A percentile compares a stretch with the other conserved stretches of the same genome.
phyloP scores from a whole-genome alignment of 2,797 vertebrate genomes.

The Sylvia borin region DNA sequence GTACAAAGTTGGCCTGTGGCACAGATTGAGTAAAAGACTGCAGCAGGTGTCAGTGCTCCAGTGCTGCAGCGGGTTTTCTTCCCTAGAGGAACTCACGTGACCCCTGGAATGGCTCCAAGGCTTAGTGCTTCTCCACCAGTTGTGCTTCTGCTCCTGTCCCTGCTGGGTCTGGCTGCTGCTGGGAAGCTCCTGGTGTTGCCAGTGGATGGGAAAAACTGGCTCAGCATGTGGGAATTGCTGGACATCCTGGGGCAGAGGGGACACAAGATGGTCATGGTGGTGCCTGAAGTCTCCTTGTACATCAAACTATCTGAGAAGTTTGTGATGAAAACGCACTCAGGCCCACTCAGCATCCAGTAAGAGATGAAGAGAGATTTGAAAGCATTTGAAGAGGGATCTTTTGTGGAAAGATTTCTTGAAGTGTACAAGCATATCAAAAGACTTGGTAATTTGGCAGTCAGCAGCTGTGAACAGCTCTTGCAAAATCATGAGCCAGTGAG shows the following conservation, averaged over 20 bases:
- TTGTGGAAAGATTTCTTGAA: not conserved
- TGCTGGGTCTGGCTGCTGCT: not conserved
- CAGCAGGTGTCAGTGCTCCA: fast-evolving
- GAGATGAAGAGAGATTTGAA: fast-evolving
- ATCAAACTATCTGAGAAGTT: constrained; percentile 71
- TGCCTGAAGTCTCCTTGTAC: constrained; percentile 71
- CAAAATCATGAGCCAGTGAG: not conserved
- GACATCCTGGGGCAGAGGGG: constrained; percentile 77
- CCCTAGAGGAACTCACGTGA: fast-evolving
- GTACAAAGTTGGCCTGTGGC: not conserved
- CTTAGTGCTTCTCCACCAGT: fast-evolving
- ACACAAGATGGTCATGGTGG: constrained; percentile 79
- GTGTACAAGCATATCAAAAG: not conserved
- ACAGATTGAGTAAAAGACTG: fast-evolving
- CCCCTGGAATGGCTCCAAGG: not conserved
- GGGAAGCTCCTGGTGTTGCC: constrained; percentile 84
- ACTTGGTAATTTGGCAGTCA: too few species aligned
- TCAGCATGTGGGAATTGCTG: constrained; percentile 74
- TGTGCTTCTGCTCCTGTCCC: not conserved
- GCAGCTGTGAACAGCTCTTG: not conserved
- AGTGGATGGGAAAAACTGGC: constrained; percentile 86
- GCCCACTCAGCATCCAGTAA: constrained; percentile 51
- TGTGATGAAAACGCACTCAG: constrained; percentile 42
- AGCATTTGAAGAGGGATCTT: not conserved
- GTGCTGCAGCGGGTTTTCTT: fast-evolving